A percentile compares a stretch with the other conserved stretches of the same genome.
Evolutionary conservation across 2,888 invertebrate genomes (phyloP).

Genomic region (Malacosoma neustria): DNA sequence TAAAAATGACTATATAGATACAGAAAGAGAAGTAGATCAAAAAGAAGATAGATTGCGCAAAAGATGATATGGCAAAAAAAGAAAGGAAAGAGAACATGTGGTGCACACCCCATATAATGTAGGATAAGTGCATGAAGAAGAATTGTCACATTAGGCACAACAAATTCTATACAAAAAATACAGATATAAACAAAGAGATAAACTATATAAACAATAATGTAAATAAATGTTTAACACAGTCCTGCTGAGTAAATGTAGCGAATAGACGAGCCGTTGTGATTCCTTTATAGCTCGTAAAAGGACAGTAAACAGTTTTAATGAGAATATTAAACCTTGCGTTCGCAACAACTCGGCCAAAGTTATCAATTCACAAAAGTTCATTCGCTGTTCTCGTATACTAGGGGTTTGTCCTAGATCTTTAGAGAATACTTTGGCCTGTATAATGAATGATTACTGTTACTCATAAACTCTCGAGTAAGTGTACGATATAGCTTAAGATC

Average conservation of each 20-base stretch:
- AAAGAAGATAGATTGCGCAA: too few species aligned
- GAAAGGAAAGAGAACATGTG: too few species aligned
- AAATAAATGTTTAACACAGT: slow-evolving; percentile 29
- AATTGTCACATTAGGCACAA: too few species aligned
- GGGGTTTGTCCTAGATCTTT: slow-evolving; percentile 4
- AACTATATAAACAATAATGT: slow-evolving; percentile 26
- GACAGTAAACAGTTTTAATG: slow-evolving; percentile 59
- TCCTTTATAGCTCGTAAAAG: slow-evolving; percentile 57
- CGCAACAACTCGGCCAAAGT: slow-evolving; percentile 15
- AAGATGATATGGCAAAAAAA: too few species aligned
- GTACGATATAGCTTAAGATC: too few species aligned
- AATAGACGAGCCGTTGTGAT: slow-evolving; percentile 46
- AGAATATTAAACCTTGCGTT: slow-evolving; percentile 25
- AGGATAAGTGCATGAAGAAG: too few species aligned
- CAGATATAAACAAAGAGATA: slow-evolving; percentile 28
- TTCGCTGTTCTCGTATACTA: slow-evolving; percentile 12
- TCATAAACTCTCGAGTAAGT: too few species aligned
- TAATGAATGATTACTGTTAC: too few species aligned
- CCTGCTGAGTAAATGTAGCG: slow-evolving; percentile 27
- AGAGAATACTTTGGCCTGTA: not conserved
- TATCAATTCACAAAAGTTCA: slow-evolving; percentile 26
- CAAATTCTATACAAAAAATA: too few species aligned
- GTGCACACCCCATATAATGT: too few species aligned
- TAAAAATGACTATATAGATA: too few species aligned
- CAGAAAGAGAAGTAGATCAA: too few species aligned